Evolutionary conservation across 2,888 invertebrate genomes (phyloP).

Genomic region (Scaeva pyrastri): DNA sequence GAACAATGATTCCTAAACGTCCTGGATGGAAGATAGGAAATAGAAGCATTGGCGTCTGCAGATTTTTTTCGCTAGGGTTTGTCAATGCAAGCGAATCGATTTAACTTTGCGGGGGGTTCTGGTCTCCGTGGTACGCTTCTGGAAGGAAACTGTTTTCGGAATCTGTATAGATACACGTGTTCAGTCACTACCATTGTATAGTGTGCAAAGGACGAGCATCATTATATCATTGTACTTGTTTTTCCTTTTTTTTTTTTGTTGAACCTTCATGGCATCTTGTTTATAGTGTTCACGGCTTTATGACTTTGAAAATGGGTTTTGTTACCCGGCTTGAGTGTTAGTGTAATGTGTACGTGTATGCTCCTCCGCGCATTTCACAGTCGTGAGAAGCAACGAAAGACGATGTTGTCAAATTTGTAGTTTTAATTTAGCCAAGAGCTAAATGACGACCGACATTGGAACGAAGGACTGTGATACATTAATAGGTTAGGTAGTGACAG

Average conservation of each 20-base stretch:
- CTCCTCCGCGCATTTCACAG: background rate
- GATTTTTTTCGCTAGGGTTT: background rate
- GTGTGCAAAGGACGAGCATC: slow-evolving; percentile 6
- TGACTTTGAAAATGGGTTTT: slow-evolving; percentile 36
- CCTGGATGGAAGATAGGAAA: slow-evolving; percentile 28
- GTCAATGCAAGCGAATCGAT: background rate
- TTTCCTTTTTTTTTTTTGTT: background rate
- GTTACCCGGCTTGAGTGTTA: slow-evolving; percentile 7
- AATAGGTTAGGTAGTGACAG: background rate
- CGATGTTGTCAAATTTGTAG: slow-evolving; percentile 56
- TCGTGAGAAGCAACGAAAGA: background rate
- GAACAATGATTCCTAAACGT: slow-evolving; percentile 47
- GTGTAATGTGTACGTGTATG: background rate
- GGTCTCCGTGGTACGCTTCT: background rate
- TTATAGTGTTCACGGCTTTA: slow-evolving; percentile 37
- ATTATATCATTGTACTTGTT: slow-evolving; percentile 38
- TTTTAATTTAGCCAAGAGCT: slow-evolving; percentile 40
- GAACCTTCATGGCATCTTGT: slow-evolving; percentile 2
- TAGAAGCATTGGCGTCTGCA: background rate
- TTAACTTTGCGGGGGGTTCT: background rate
- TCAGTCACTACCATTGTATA: background rate
- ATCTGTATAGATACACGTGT: background rate
- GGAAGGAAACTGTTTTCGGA: background rate
- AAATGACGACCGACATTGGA: background rate
- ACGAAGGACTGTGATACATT: background rate